phyloP scores from a whole-genome alignment of 2,888 invertebrate species.

The Melanargia galathea region DNA sequence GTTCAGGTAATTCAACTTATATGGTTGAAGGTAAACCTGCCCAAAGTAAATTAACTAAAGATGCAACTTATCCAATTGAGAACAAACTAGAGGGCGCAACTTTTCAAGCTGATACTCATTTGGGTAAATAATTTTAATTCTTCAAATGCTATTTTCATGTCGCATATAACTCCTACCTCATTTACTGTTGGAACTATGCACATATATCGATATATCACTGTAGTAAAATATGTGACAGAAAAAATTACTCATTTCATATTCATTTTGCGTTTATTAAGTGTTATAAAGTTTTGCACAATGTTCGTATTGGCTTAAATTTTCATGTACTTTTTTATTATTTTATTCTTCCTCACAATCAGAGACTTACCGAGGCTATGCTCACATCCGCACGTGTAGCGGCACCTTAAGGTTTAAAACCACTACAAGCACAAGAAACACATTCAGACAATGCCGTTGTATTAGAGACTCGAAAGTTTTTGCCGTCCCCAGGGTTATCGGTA shows the following conservation, averaged over 20 bases:
- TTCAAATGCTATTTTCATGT: not conserved
- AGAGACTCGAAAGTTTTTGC: not conserved
- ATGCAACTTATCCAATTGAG: constrained; percentile 2
- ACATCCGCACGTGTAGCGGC: constrained; percentile 50
- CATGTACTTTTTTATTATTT: not conserved
- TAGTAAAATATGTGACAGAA: too few species aligned
- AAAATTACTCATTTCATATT: too few species aligned
- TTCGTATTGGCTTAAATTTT: not conserved
- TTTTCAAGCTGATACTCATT: not conserved
- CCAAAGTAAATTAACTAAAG: not conserved
- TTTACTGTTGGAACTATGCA: too few species aligned
- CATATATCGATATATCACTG: too few species aligned
- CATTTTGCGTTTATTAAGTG: too few species aligned
- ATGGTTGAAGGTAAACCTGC: not conserved
- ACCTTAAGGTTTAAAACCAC: constrained; percentile 47
- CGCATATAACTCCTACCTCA: not conserved
- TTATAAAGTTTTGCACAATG: too few species aligned
- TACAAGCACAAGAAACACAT: constrained; percentile 28
- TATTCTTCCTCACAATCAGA: not conserved
- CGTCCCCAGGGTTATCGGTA: not conserved
- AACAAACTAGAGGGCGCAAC: not conserved
- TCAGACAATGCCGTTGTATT: constrained; percentile 43
- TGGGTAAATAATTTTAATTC: not conserved
- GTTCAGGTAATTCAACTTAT: constrained; percentile 9
- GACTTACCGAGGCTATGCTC: not conserved